Percentiles rank a stretch among this genome's conserved stretches.
Evolutionary conservation across 1,140 invertebrate genomes (phyloP).

Genomic region (Bombus picipes): DNA sequence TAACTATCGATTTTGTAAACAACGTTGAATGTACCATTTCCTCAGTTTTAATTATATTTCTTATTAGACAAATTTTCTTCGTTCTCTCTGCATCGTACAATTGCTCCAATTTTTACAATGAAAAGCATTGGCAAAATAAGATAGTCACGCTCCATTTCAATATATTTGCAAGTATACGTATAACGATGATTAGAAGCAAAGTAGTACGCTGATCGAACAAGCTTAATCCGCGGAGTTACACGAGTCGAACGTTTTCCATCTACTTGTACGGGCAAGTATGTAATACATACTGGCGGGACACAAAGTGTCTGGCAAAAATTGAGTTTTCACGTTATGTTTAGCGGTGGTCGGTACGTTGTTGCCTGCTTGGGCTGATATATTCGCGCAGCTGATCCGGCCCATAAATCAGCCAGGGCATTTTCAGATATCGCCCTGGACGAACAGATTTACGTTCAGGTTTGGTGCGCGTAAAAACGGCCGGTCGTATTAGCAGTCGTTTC

Average conservation of each 20-base stretch:
- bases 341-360: neutral
- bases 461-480: constrained; percentile 30
- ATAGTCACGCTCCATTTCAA: neutral
- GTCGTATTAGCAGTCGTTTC: constrained; percentile 40
- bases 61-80: neutral
- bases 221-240: neutral
- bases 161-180: neutral
- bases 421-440: constrained; percentile 38
- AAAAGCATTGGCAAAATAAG: neutral
- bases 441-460: constrained; percentile 41
- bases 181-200: neutral
- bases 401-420: constrained; percentile 30
- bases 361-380: neutral
- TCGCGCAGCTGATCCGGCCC: neutral
- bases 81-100: neutral
- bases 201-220: neutral
- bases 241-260: neutral
- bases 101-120: neutral
- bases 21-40: neutral
- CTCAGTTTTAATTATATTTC: neutral
- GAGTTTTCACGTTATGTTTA: neutral
- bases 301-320: neutral
- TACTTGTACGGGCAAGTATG: too few species aligned
- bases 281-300: neutral
- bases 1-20: neutral